phyloP scores from a whole-genome alignment of 2,797 vertebrate species.

The Rhyacichthys aspro region DNA sequence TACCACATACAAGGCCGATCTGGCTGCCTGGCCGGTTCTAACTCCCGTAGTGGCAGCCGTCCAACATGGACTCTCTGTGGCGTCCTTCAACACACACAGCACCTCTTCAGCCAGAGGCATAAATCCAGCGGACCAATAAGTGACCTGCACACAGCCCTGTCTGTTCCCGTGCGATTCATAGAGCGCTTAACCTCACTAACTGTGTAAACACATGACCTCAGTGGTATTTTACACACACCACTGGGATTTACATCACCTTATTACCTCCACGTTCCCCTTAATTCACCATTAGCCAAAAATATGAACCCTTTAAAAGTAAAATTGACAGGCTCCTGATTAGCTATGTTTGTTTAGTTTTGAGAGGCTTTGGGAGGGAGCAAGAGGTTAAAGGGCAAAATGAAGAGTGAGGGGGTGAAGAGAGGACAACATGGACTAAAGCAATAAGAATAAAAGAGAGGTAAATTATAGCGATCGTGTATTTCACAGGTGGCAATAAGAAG shows the following conservation, averaged over 20 bases:
- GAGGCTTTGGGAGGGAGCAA: constrained; percentile 27
- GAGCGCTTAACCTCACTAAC: constrained; percentile 66
- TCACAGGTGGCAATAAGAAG: constrained; percentile 6
- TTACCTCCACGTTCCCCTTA: constrained; percentile 53
- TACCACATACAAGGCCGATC: constrained; percentile 55
- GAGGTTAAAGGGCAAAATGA: constrained; percentile 17
- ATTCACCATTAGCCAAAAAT: constrained; percentile 62
- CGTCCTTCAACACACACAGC: constrained; percentile 35
- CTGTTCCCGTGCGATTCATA: constrained; percentile 49
- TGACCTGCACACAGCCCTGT: constrained; percentile 53
- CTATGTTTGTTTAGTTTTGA: constrained; percentile 62
- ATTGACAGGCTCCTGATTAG: constrained; percentile 63
- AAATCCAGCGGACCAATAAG: constrained; percentile 51
- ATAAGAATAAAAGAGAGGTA: constrained; percentile 29
- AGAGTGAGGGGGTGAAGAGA: constrained; percentile 31
- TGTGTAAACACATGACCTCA: constrained; percentile 77
- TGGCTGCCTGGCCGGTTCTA: constrained; percentile 39
- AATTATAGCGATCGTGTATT: constrained; percentile 42
- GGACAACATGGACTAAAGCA: constrained; percentile 36
- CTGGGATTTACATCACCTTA: constrained; percentile 63
- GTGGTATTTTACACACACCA: constrained; percentile 67
- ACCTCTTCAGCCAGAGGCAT: constrained; percentile 37
- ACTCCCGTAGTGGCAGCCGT: constrained; percentile 48
- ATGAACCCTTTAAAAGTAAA: constrained; percentile 52
- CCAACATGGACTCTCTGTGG: constrained; percentile 43